Evolutionary conservation across 2,797 vertebrate species (phyloP).

Genomic region (Eutrigla gurnardus): DNA sequence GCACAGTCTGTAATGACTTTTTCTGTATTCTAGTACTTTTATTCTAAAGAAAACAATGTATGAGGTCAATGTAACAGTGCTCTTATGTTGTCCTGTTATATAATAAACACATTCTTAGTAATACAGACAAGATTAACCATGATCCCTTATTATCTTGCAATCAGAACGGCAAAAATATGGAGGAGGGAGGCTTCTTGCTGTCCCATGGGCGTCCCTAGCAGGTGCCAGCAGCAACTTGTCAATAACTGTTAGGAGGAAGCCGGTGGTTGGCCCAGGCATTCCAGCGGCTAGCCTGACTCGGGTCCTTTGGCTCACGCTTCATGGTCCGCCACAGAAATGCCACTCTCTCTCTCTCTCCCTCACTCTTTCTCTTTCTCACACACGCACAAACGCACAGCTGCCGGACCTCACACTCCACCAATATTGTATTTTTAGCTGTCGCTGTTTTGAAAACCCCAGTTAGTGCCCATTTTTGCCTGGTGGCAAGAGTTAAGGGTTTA

Average conservation of each 20-base stretch:
- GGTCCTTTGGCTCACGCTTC: constrained; percentile 73
- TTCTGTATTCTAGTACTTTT: not conserved
- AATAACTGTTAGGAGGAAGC: constrained; percentile 80
- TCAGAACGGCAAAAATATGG: not conserved
- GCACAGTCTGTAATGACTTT: not conserved
- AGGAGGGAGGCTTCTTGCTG: constrained; percentile 18
- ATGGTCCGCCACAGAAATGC: constrained; percentile 78
- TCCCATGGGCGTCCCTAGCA: constrained; percentile 54
- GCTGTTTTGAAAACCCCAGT: constrained; percentile 80
- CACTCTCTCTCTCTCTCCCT: constrained; percentile 60
- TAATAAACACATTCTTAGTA: not conserved
- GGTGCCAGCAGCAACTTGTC: constrained; percentile 78
- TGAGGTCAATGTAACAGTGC: not conserved
- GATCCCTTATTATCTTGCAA: not conserved
- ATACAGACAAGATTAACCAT: not conserved
- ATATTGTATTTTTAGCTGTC: constrained; percentile 83
- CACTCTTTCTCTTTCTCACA: constrained; percentile 28
- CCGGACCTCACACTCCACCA: constrained; percentile 71
- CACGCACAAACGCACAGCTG: constrained; percentile 66
- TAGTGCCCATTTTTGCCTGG: constrained; percentile 68
- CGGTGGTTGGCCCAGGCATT: constrained; percentile 80
- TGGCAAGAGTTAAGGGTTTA: constrained; percentile 82
- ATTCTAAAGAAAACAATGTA: not conserved
- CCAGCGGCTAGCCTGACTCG: constrained; percentile 73
- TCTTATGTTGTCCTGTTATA: not conserved